Evolutionary conservation across 2,797 vertebrate species (phyloP).

Genomic region (Tauraco hartlaubi): DNA sequence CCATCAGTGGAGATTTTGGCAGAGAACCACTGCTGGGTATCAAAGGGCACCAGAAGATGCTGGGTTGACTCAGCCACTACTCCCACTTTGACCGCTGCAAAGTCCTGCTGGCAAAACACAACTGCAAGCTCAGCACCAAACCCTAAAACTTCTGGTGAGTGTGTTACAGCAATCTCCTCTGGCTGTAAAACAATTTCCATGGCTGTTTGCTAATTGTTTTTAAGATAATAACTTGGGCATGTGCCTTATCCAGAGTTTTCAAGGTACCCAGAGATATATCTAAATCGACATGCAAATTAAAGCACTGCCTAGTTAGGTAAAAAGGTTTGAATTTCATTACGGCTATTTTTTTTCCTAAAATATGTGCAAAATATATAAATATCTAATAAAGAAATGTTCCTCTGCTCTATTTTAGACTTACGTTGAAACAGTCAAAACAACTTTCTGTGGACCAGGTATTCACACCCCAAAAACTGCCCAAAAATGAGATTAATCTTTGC

Average conservation of each 20-base stretch:
- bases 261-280: background rate
- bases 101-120: background rate
- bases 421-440: background rate
- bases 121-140: conserved; percentile 11
- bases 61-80: background rate
- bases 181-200: background rate
- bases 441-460: background rate
- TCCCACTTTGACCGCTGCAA: background rate
- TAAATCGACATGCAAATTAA: background rate
- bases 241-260: background rate
- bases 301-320: background rate
- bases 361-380: background rate
- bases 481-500: background rate
- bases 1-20: background rate
- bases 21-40: background rate
- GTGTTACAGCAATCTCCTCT: background rate
- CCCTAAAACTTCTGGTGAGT: background rate
- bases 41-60: background rate
- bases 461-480: background rate
- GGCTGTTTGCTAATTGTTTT: background rate
- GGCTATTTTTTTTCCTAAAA: background rate
- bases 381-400: background rate
- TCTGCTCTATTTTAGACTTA: background rate
- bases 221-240: background rate
- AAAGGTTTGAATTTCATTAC: background rate